Evolutionary conservation across 1,140 invertebrate genomes (phyloP).

Genomic region (Zaprionus ghesquierei): DNA sequence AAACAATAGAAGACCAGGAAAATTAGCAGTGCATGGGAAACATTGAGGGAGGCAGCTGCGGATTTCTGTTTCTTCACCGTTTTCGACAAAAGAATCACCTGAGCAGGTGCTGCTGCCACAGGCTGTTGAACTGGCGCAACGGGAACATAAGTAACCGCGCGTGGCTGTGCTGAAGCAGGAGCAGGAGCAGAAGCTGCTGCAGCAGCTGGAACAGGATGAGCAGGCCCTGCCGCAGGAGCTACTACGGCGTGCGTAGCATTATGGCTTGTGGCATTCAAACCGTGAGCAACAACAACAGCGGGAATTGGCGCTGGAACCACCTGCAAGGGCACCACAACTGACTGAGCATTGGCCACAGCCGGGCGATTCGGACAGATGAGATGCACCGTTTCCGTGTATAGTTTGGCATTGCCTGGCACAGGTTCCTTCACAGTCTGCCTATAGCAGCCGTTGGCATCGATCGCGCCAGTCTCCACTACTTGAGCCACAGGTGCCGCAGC

Average conservation of each 20-base stretch:
- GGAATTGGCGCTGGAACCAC: not conserved
- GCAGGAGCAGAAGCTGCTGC: not conserved
- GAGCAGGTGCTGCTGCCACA: not conserved
- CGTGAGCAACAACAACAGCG: not conserved
- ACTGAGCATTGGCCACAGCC: not conserved
- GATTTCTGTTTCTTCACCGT: conserved; percentile 32
- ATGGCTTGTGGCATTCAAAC: not conserved
- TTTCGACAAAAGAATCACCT: conserved; percentile 24
- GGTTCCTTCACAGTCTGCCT: conserved; percentile 55
- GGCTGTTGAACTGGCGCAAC: not conserved
- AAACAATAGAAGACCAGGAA: conserved; percentile 14
- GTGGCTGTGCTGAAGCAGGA: not conserved
- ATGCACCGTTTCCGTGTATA: conserved; percentile 56
- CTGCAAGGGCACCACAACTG: not conserved
- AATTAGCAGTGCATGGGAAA: conserved; percentile 11
- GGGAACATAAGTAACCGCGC: not conserved
- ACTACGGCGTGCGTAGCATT: not conserved
- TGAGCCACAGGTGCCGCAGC: conserved; percentile 34
- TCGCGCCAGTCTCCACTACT: conserved; percentile 46
- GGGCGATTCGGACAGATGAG: conserved; percentile 53
- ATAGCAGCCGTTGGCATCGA: conserved; percentile 61
- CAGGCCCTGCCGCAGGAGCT: not conserved
- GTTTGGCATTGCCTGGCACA: conserved; percentile 32
- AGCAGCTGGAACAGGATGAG: not conserved
- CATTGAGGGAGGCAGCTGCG: conserved; percentile 2